These are phyloP conservation scores for Darevskia mixta DNA, from an alignment of 2,797 vertebrate species.

Conservation along the genomic window DNA sequence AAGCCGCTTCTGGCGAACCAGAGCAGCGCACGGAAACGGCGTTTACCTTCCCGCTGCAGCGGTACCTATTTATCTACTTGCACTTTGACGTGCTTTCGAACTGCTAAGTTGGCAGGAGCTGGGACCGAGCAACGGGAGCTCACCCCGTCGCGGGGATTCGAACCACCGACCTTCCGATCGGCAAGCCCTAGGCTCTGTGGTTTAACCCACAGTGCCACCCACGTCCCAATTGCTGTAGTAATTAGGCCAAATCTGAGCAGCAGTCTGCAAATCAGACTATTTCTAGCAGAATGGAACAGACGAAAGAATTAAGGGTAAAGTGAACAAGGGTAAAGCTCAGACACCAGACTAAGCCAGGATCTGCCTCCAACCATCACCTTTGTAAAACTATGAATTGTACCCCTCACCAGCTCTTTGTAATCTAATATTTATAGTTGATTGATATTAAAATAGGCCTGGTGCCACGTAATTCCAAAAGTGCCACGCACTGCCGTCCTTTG, in stretches of 20 bases:
- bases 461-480: not conserved
- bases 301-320: not conserved
- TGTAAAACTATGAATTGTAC: not conserved
- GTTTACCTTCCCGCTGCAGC: no score
- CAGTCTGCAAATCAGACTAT: not conserved
- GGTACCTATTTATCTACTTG: no score
- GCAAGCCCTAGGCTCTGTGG: no score
- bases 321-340: not conserved
- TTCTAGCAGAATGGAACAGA: not conserved
- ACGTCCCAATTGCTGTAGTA: not conserved
- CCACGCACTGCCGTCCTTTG: not conserved
- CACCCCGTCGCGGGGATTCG: no score
- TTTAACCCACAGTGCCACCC: no score
- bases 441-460: not conserved
- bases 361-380: not conserved
- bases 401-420: not conserved
- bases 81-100: no score
- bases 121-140: no score
- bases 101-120: no score
- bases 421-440: not conserved
- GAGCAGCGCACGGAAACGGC: no score
- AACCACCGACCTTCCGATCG: no score
- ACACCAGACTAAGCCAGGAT: not conserved
- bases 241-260: not conserved
- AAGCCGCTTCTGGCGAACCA: no score